Evolutionary conservation across 2,113 vertebrate species (phyloP).

Genomic region (Ageneiosus marmoratus): DNA sequence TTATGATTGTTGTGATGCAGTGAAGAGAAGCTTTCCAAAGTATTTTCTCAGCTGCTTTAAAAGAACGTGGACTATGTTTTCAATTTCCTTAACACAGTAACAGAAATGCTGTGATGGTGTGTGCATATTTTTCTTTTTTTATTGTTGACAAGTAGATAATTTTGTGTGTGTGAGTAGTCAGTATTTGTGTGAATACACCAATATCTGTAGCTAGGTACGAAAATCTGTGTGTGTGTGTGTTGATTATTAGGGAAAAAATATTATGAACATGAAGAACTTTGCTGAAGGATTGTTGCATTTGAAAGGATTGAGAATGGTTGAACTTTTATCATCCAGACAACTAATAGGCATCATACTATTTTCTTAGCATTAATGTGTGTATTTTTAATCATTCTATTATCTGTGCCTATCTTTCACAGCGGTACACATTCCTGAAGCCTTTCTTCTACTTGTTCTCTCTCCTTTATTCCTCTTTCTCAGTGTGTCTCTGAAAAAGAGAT

Average conservation of each 20-base stretch:
- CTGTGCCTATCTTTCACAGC: background rate
- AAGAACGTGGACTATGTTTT: slow-evolving; percentile 15
- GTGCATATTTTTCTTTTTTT: slow-evolving; percentile 25
- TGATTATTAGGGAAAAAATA: slow-evolving; percentile 5
- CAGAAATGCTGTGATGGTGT: slow-evolving; percentile 35
- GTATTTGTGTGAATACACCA: slow-evolving; percentile 28
- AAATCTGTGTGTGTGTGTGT: slow-evolving; percentile 9
- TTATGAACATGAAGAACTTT: slow-evolving; percentile 37
- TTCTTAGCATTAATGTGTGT: slow-evolving; percentile 21
- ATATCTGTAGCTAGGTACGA: slow-evolving; percentile 19
- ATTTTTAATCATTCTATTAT: background rate
- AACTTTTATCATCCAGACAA: slow-evolving; percentile 1
- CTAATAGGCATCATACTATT: slow-evolving; percentile 11
- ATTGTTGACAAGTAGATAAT: slow-evolving; percentile 12
- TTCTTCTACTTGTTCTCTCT: background rate
- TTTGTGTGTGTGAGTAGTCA: slow-evolving; percentile 31
- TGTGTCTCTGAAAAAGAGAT: background rate
- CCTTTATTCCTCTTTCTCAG: background rate
- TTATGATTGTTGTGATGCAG: slow-evolving; percentile 22
- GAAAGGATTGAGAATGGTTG: background rate
- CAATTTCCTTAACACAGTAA: slow-evolving; percentile 24
- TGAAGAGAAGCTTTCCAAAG: slow-evolving; percentile 9
- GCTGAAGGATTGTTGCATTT: slow-evolving; percentile 5
- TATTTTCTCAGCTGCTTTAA: slow-evolving; percentile 29
- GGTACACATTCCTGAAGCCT: background rate